A percentile compares a stretch with the other conserved stretches of the same genome.
Conservation (phyloP, 53 echinoderm and acorn worm genomes). For the Echinometra lucunter region DNA sequence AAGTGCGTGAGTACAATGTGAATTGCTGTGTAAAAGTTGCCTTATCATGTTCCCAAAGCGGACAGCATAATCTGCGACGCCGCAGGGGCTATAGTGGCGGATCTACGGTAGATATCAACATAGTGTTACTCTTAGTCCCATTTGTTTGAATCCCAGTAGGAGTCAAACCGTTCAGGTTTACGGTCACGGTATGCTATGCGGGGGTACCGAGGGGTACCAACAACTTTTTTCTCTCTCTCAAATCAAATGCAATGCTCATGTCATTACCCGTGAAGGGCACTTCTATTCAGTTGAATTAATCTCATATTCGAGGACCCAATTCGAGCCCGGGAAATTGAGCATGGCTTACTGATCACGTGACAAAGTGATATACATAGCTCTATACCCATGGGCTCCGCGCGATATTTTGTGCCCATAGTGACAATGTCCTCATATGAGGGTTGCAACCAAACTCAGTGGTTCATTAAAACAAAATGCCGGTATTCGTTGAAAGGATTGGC, state of each 20-base stretch:
- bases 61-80: not conserved
- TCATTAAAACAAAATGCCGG: not conserved
- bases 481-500: not conserved
- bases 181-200: not conserved
- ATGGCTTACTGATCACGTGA: not conserved
- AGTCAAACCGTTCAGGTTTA: not conserved
- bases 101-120: conserved; percentile 41
- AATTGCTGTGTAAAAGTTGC: not conserved
- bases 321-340: too few species aligned
- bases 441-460: not conserved
- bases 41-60: not conserved
- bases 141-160: not conserved
- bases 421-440: not conserved
- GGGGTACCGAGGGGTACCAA: not conserved
- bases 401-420: not conserved
- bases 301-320: not conserved
- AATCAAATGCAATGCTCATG: not conserved
- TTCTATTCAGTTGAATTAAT: not conserved
- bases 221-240: not conserved
- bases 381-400: not conserved
- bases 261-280: not conserved
- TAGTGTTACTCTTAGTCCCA: conserved; percentile 3
- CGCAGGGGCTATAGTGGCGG: not conserved
- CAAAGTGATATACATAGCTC: not conserved
- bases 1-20: not conserved